These are phyloP conservation scores for rabbit (Oryctolagus cuniculus) DNA, from an alignment of 2,113 vertebrate species.

Conservation along the genomic window mOryCun1.1 NC_091433.1:177616001-177616500, in stretches of 20 bases:
- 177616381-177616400: not conserved
- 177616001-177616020: not conserved
- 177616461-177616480: not conserved
- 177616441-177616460: not conserved
- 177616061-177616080: not conserved
- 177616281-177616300: not conserved
- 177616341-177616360: fast-evolving
- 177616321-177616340: not conserved
- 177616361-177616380: not conserved
- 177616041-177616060: constrained; percentile 30
- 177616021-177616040: not conserved
- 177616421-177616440: not conserved
- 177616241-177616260: constrained; percentile 35
- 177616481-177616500: constrained; percentile 49
- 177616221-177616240: not conserved
- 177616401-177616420: not conserved
- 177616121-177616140: not conserved
- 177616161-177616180: not conserved
- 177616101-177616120: not conserved
- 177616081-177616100: not conserved
- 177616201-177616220: constrained; percentile 19
- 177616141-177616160: not conserved
- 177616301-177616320: not conserved
- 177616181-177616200: constrained; percentile 12
- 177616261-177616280: constrained; percentile 60